Evolutionary conservation across 2,888 invertebrate genomes (phyloP).

Genomic region (Acanthosepion pharaonis): DNA sequence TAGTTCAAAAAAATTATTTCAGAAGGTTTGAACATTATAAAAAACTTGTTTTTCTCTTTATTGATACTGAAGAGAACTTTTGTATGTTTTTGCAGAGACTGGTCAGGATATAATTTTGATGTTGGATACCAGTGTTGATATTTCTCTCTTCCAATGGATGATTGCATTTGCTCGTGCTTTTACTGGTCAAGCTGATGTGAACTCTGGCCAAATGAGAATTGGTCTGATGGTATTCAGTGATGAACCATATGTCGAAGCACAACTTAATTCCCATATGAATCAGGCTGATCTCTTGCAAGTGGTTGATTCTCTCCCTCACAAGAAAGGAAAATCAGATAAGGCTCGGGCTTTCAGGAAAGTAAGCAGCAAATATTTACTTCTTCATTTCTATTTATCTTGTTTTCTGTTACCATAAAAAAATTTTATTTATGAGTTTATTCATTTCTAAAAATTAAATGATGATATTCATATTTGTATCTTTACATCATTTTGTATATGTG

Average conservation of each 20-base stretch:
- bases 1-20: background rate
- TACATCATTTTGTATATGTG: too few relatives aligned
- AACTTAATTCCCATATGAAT: conserved; percentile 58
- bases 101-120: conserved; percentile 61
- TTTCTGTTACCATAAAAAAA: too few relatives aligned
- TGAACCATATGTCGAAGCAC: conserved; percentile 53
- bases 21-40: background rate
- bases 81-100: conserved; percentile 49
- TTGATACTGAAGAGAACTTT: too few relatives aligned
- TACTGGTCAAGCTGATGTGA: conserved; percentile 59
- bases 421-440: too few relatives aligned
- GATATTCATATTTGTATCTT: too few relatives aligned
- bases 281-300: conserved; percentile 53
- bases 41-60: background rate
- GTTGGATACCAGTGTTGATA: conserved; percentile 62
- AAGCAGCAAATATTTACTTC: background rate
- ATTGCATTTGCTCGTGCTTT: conserved; percentile 55
- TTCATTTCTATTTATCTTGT: background rate
- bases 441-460: too few relatives aligned
- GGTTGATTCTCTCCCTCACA: conserved; percentile 47
- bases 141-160: conserved; percentile 60
- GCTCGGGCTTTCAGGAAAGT: conserved; percentile 58
- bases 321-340: conserved; percentile 61
- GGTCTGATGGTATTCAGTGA: conserved; percentile 60
- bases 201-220: conserved; percentile 62